These are phyloP conservation scores for Apocheima hispidaria DNA, from an alignment of 2,888 invertebrate species.

Conservation along the genomic window DNA sequence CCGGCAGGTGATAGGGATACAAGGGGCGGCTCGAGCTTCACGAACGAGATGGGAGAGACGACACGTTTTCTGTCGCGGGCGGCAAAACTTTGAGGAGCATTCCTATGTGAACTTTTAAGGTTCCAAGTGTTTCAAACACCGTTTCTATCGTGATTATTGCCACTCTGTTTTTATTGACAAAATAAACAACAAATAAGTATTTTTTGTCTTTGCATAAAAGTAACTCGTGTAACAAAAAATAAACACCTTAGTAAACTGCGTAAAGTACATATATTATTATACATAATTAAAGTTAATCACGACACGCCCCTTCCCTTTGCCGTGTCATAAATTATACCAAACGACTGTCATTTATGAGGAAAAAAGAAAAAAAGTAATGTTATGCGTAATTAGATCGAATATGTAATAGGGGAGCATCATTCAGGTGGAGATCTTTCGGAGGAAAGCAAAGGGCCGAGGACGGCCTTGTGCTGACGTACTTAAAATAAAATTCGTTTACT, in stretches of 20 bases:
- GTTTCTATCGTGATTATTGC: not conserved
- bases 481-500: conserved; percentile 32
- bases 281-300: conserved; percentile 9
- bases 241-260: not conserved
- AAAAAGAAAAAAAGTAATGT: conserved; percentile 68
- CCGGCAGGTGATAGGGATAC: conserved; percentile 72
- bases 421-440: conserved; percentile 49
- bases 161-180: too few species aligned
- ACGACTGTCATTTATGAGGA: conserved; percentile 22
- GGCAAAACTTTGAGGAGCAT: conserved; percentile 3
- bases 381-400: conserved; percentile 86
- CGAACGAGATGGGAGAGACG: conserved; percentile 59
- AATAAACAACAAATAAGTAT: not conserved
- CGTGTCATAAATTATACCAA: conserved; percentile 28
- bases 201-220: not conserved
- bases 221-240: not conserved
- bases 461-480: conserved; percentile 39
- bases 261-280: not conserved
- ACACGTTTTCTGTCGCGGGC: conserved; percentile 55
- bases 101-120: not conserved
- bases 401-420: conserved; percentile 80
- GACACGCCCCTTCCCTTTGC: conserved; percentile 24
- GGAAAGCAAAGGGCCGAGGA: conserved; percentile 46
- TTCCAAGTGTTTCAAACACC: not conserved
- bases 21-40: conserved; percentile 56